A percentile compares a stretch with the other conserved stretches of the same genome.
These are phyloP conservation scores for Julus scandinavius DNA, from an alignment of 2,888 invertebrate genomes.

Conservation along the genomic window DNA sequence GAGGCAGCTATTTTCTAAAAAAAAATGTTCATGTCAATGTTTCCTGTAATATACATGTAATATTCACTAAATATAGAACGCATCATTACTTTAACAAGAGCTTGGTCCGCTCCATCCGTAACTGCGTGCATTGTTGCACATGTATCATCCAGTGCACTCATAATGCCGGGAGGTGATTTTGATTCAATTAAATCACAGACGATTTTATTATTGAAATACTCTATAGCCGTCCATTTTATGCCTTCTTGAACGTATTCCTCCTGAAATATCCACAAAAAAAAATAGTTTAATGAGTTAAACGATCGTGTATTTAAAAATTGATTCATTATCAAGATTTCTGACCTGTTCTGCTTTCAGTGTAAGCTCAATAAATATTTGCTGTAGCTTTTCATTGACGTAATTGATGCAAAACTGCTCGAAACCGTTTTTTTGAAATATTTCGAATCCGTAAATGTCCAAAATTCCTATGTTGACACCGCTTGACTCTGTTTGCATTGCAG, in stretches of 20 bases:
- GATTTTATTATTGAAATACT: conserved; percentile 77
- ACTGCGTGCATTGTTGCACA: conserved; percentile 77
- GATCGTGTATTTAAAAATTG: background rate
- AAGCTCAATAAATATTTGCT: conserved; percentile 78
- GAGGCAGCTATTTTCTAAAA: conserved; percentile 70
- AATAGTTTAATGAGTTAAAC: background rate
- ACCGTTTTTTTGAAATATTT: conserved; percentile 76
- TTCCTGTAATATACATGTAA: background rate
- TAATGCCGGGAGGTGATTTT: conserved; percentile 74
- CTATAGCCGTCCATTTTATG: conserved; percentile 75
- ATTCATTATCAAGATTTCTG: conserved; percentile 59
- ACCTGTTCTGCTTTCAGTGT: conserved; percentile 78
- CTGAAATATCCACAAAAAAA: conserved; percentile 63
- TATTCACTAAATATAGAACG: too few species aligned
- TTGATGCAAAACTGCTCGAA: conserved; percentile 80
- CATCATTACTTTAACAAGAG: conserved; percentile 68
- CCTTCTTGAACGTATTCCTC: conserved; percentile 76
- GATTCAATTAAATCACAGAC: conserved; percentile 77
- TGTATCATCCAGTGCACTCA: conserved; percentile 75
- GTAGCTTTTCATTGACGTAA: conserved; percentile 78
- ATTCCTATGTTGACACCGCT: conserved; percentile 72
- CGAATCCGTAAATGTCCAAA: conserved; percentile 78
- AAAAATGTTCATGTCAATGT: background rate
- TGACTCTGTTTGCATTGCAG: conserved; percentile 71
- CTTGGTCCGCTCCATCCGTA: conserved; percentile 73